Percentiles rank a stretch among this genome's conserved stretches.
phyloP scores from a whole-genome alignment of 2,888 invertebrate genomes.

The Cephus sareptanus region DNA sequence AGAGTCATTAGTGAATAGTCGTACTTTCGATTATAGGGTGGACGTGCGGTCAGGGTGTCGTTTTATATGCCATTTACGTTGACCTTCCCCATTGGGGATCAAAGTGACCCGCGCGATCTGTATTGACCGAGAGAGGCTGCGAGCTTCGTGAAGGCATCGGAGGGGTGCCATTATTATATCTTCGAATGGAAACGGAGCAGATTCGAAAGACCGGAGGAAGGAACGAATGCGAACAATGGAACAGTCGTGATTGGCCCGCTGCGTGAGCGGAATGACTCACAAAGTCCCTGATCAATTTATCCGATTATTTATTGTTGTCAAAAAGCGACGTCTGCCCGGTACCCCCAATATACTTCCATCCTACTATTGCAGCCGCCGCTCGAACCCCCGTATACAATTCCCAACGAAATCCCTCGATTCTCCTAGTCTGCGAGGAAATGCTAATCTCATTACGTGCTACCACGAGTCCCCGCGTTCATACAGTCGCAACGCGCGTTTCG shows the following conservation, averaged over 20 bases:
- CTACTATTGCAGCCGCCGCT: neutral
- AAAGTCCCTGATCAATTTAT: conserved; percentile 51
- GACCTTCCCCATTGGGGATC: neutral
- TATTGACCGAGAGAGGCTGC: neutral
- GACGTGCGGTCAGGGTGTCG: neutral
- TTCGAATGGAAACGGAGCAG: neutral
- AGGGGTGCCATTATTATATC: neutral
- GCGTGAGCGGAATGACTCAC: conserved; percentile 46
- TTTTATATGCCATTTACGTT: neutral
- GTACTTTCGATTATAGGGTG: neutral
- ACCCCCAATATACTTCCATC: neutral
- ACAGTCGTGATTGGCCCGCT: conserved; percentile 38
- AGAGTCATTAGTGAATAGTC: neutral
- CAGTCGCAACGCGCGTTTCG: conserved; percentile 8
- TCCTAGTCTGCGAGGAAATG: conserved; percentile 32
- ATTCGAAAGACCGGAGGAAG: neutral
- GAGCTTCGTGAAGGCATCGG: neutral
- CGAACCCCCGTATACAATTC: neutral
- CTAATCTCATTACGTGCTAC: conserved; percentile 43
- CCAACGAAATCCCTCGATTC: conserved; percentile 19
- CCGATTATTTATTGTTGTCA: conserved; percentile 60
- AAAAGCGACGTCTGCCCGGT: conserved; percentile 37
- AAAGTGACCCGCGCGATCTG: neutral
- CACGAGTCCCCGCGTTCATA: neutral
- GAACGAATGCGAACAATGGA: conserved; percentile 3